phyloP scores from a whole-genome alignment of 2,113 vertebrate species.

The Ictidomys tridecemlineatus region DNA sequence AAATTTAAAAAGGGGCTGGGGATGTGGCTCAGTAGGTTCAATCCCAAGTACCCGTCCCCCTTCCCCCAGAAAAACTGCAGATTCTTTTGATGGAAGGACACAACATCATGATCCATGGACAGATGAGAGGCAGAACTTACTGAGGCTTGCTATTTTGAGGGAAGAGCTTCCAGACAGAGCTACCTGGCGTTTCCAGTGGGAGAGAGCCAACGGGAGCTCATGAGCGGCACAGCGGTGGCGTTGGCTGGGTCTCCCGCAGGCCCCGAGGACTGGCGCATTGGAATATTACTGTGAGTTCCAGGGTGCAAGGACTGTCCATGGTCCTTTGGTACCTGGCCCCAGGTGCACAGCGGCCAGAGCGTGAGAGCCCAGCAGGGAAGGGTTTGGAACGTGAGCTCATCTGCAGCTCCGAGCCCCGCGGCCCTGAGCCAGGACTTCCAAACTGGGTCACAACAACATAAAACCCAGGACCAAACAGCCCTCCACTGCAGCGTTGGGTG shows the following conservation, averaged over 20 bases:
- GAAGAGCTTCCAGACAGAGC: too few species aligned
- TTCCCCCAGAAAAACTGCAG: too few species aligned
- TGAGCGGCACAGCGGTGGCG: accelerated
- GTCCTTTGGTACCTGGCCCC: too few species aligned
- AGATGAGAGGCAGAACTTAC: too few species aligned
- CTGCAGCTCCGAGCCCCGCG: background rate
- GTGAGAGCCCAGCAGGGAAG: accelerated
- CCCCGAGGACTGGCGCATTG: background rate
- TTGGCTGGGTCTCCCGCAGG: background rate
- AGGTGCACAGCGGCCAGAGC: accelerated
- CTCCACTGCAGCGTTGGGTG: accelerated
- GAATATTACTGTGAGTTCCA: background rate
- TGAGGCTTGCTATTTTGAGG: too few species aligned
- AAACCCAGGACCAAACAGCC: background rate
- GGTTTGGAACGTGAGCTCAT: accelerated
- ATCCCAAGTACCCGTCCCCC: too few species aligned
- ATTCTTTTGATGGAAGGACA: too few species aligned
- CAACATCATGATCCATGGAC: too few species aligned
- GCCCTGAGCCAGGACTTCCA: background rate
- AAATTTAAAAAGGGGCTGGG: too few species aligned
- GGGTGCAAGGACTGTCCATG: too few species aligned
- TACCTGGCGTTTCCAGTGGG: accelerated
- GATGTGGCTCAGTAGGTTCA: too few species aligned
- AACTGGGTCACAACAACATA: background rate
- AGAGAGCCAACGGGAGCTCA: background rate